Conservation (phyloP, 2,113 vertebrate genomes). For the Cettia cetti region DNA sequence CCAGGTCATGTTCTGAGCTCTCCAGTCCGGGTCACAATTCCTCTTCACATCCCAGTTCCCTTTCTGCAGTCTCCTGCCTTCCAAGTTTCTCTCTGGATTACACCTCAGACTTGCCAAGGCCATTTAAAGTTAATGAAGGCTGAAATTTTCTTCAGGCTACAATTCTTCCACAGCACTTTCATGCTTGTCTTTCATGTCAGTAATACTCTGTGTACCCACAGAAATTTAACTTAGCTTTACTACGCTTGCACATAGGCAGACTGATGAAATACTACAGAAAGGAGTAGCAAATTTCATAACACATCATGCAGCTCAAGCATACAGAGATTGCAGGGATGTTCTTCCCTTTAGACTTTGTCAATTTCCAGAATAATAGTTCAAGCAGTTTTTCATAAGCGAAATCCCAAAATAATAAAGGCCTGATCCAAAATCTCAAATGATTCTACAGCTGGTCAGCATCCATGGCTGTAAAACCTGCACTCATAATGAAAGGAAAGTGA, state of each 20-base stretch:
- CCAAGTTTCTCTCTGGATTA: neutral
- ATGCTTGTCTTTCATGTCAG: neutral
- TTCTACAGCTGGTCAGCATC: neutral
- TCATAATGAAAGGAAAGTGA: neutral
- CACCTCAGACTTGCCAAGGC: conserved; percentile 15
- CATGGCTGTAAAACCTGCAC: neutral
- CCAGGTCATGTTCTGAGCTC: neutral
- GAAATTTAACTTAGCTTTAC: neutral
- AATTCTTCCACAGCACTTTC: neutral
- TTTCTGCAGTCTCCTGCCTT: neutral
- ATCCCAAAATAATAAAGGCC: neutral
- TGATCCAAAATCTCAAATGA: neutral
- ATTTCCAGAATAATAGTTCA: neutral
- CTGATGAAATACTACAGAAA: neutral
- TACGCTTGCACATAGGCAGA: neutral
- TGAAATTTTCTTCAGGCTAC: conserved; percentile 43
- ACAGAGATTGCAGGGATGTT: neutral
- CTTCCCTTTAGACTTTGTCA: neutral
- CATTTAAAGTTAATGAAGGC: conserved; percentile 30
- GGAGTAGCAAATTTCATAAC: neutral
- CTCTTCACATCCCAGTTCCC: neutral
- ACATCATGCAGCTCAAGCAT: neutral
- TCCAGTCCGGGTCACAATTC: accelerated
- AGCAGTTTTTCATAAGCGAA: neutral
- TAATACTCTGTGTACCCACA: neutral